These are phyloP conservation scores for Xestia c-nigrum DNA, from an alignment of 2,888 invertebrate genomes.

Conservation along the genomic window DNA sequence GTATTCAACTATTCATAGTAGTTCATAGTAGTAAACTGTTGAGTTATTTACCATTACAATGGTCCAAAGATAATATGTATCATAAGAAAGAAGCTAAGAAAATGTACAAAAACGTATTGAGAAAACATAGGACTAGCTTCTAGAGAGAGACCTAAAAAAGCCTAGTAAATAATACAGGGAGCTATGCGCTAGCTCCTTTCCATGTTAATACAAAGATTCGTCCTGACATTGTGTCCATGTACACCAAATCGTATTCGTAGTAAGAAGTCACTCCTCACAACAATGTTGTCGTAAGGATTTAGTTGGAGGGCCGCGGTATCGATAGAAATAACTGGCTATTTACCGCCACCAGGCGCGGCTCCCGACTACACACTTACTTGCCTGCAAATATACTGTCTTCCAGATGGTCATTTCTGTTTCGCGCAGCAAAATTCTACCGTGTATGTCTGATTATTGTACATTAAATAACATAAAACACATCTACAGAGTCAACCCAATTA, in stretches of 20 bases:
- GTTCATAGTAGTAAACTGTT: too few relatives aligned
- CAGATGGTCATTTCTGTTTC: slow-evolving; percentile 50
- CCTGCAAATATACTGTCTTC: slow-evolving; percentile 42
- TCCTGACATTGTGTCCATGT: slow-evolving; percentile 27
- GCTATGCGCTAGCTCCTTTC: neutral
- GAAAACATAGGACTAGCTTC: neutral
- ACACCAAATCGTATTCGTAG: slow-evolving; percentile 50
- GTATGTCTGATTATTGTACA: neutral
- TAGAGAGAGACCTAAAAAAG: neutral
- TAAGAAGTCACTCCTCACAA: slow-evolving; percentile 67
- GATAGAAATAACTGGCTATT: slow-evolving; percentile 86
- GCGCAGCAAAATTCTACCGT: neutral
- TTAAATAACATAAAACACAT: neutral
- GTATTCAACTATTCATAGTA: too few relatives aligned
- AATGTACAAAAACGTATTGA: neutral
- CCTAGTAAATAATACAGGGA: neutral
- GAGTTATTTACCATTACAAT: neutral
- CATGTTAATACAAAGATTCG: slow-evolving; percentile 14
- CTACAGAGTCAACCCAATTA: neutral
- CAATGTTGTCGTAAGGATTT: slow-evolving; percentile 82
- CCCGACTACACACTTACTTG: slow-evolving; percentile 54
- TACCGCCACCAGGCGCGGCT: slow-evolving; percentile 72
- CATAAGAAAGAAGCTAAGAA: neutral
- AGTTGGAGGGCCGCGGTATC: slow-evolving; percentile 77
- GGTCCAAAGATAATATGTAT: neutral